Evolutionary conservation across 2,113 vertebrate species (phyloP).

Genomic region (Petaurus breviceps): DNA sequence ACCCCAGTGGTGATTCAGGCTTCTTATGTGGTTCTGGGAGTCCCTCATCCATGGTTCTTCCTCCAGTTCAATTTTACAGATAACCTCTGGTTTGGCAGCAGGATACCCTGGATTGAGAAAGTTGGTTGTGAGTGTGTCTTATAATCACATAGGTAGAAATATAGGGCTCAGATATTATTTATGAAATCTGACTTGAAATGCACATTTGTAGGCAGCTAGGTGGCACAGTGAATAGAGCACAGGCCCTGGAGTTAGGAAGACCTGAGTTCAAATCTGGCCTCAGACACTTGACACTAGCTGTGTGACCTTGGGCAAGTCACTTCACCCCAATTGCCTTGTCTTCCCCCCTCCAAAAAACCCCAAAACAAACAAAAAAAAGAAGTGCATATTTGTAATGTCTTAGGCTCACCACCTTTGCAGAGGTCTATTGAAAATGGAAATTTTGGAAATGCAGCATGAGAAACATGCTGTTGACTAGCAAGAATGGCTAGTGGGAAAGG

Average conservation of each 20-base stretch:
- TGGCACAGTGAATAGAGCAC: too few relatives aligned
- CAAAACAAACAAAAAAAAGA: too few relatives aligned
- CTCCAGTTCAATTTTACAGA: conserved; percentile 24
- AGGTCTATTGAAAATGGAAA: background rate
- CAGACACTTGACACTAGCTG: too few relatives aligned
- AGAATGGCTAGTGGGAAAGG: background rate
- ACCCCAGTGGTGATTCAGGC: background rate
- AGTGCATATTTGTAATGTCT: background rate
- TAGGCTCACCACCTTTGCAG: background rate
- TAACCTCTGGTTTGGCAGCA: conserved; percentile 6
- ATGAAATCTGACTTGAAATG: background rate
- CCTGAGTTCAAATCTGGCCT: too few relatives aligned
- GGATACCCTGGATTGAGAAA: background rate
- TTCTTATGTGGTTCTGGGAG: background rate
- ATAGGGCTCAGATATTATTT: background rate
- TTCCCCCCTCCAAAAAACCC: too few relatives aligned
- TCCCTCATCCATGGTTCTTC: background rate
- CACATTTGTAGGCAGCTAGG: background rate
- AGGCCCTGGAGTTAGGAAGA: too few relatives aligned
- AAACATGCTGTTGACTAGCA: background rate
- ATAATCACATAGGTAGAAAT: background rate
- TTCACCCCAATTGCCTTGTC: too few relatives aligned
- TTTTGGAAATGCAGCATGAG: too few relatives aligned
- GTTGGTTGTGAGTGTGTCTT: background rate
- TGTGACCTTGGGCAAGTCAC: too few relatives aligned